Percentiles rank a stretch among this genome's conserved stretches.
phyloP scores from a whole-genome alignment of 92 coral and sea anemone species.

The Porites lobata region DNA sequence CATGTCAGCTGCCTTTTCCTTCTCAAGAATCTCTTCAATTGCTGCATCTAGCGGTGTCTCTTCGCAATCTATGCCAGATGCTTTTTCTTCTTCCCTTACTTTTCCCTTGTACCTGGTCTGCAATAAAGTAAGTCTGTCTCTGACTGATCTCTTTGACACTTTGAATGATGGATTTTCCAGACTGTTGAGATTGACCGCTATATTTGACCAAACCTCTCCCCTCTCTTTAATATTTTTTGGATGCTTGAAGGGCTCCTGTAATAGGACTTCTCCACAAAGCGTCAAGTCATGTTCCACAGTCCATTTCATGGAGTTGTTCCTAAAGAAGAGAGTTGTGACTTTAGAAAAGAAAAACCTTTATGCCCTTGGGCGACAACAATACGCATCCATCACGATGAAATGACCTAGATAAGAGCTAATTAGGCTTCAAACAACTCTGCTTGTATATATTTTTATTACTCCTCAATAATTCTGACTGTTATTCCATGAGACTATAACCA shows the following conservation, averaged over 20 bases:
- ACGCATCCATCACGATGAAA: background rate
- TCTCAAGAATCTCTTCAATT: too few relatives aligned
- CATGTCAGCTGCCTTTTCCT: slow-evolving; percentile 36
- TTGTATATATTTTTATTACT: background rate
- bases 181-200: background rate
- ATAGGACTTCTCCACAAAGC: slow-evolving; percentile 35
- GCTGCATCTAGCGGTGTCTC: background rate
- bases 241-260: slow-evolving; percentile 49
- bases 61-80: slow-evolving; percentile 28
- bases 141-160: too few relatives aligned
- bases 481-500: too few relatives aligned
- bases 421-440: slow-evolving; percentile 1
- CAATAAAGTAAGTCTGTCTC: too few relatives aligned
- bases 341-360: too few relatives aligned
- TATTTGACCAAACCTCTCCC: slow-evolving; percentile 36
- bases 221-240: slow-evolving; percentile 39
- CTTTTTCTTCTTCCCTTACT: slow-evolving; percentile 4
- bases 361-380: too few relatives aligned
- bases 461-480: too few relatives aligned
- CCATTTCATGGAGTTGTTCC: slow-evolving; percentile 30
- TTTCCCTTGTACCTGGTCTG: too few relatives aligned
- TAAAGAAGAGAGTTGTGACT: slow-evolving; percentile 30
- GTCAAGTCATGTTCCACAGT: slow-evolving; percentile 17
- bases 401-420: slow-evolving; percentile 1
- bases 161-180: background rate